Base-by-base conservation (phyloP, 2,113 vertebrate species). In the Rhagologus leucostigma region DNA sequence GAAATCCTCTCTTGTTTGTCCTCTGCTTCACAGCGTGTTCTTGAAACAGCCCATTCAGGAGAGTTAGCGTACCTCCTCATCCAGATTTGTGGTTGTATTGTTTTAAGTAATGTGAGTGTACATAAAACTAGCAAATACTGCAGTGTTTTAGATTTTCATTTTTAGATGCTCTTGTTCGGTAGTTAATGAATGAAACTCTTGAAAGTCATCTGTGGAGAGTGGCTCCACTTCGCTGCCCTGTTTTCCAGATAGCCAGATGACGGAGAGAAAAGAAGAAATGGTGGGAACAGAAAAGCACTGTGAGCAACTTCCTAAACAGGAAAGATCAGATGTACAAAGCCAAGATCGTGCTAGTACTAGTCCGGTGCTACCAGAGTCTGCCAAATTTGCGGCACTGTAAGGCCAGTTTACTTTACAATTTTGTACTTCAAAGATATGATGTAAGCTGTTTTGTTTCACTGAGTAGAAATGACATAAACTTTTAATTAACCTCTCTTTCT, bases 341-440 rank as follows among this genome's bases (percentile, higher is more conserved):
- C 97, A 97, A 93, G 97, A 98, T 86, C 98, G 30, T 57, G 80
- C 92, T 62, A 93, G 92, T 56, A 67, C 95, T 95, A 97, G 97
- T 96, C 97, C 97, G 2, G 94, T 74, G 68, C 75, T 94, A 85
- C 79, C 96, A 27, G 97, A 98, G 19, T 92, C 98, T 62, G 80
- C 96, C 96, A 98, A 97, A 97, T 96, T 98, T 87, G 78, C 97
- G 14, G 93, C 97, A 73, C 97, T 97, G 98, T 98, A 98, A 98
- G 98, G 59, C 92, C 63, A 80, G 87, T 93, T 94, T 85, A 73
- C 74, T 96, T 91, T 95, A 96, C 87, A 55, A 79, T 96, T 91
- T 93, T 77, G 41, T 88, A 95, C 91, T 96, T 94, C 89, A 96
- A 96, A 96, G 84, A 59, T 95, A 49, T 84, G 80, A 94, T 95